phyloP scores from a whole-genome alignment of 2,888 invertebrate species.

The Beris chalybata region DNA sequence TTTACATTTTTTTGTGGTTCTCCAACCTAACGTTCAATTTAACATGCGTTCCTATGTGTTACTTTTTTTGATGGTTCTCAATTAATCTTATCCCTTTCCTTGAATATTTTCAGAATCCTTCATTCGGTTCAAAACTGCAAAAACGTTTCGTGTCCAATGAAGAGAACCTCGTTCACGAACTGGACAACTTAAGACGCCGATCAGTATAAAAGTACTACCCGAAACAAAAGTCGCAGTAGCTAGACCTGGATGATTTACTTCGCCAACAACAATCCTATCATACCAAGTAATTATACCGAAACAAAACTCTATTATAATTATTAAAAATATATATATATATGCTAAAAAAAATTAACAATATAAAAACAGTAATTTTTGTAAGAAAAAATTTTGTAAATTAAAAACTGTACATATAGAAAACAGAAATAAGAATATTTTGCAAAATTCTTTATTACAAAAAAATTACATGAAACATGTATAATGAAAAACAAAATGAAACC shows the following conservation, averaged over 20 bases:
- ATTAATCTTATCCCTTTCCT: too few species aligned
- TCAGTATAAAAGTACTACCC: conserved; percentile 46
- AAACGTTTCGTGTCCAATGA: conserved; percentile 68
- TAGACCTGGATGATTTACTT: too few species aligned
- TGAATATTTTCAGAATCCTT: conserved; percentile 5
- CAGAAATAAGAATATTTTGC: too few species aligned
- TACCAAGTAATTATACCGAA: conserved; percentile 15
- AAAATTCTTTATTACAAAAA: too few species aligned
- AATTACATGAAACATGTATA: background rate
- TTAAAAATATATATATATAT: conserved; percentile 7
- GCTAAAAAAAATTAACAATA: conserved; percentile 1
- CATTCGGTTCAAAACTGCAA: conserved; percentile 57
- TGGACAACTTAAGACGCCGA: conserved; percentile 66
- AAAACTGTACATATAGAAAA: too few species aligned
- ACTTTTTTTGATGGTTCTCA: too few species aligned
- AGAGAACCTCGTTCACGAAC: conserved; percentile 65
- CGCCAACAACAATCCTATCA: conserved; percentile 9
- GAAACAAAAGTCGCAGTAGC: too few species aligned
- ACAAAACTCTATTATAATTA: background rate
- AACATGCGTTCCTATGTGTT: too few species aligned
- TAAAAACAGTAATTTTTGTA: background rate
- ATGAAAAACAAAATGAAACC: background rate
- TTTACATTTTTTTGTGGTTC: too few species aligned
- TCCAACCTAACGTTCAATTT: too few species aligned
- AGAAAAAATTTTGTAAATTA: background rate